phyloP scores from a whole-genome alignment of 2,797 vertebrate species.

The Ptychadena robeensis region DNA sequence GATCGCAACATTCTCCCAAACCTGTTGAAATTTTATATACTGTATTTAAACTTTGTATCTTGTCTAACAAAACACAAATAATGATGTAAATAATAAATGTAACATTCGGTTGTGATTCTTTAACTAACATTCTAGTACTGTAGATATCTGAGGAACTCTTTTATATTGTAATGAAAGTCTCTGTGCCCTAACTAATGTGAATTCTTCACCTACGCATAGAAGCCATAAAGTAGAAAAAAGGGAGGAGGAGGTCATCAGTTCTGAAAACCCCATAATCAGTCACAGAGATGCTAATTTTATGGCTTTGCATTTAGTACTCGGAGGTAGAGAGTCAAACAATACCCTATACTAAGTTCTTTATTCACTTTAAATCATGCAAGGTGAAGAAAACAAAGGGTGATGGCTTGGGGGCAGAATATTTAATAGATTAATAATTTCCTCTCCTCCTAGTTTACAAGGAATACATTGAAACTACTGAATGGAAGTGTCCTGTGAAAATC shows the following conservation, averaged over 20 bases:
- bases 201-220: neutral
- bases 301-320: constrained; percentile 3
- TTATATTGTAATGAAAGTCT: neutral
- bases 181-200: neutral
- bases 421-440: constrained; percentile 49
- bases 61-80: neutral
- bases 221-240: constrained; percentile 44
- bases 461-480: neutral
- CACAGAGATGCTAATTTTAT: constrained; percentile 62
- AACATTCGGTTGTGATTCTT: neutral
- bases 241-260: constrained; percentile 1
- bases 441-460: constrained; percentile 11
- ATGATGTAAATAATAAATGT: no score
- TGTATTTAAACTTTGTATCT: no score
- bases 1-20: no score
- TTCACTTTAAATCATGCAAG: constrained; percentile 9
- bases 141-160: neutral
- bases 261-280: constrained; percentile 5
- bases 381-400: constrained; percentile 23
- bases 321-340: constrained; percentile 23
- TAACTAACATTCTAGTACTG: neutral
- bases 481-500: neutral
- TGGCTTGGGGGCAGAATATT: constrained; percentile 5
- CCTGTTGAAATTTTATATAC: no score
- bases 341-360: constrained; percentile 16